Conservation (phyloP, 2,113 vertebrate genomes). For the Carassius auratus region DNA sequence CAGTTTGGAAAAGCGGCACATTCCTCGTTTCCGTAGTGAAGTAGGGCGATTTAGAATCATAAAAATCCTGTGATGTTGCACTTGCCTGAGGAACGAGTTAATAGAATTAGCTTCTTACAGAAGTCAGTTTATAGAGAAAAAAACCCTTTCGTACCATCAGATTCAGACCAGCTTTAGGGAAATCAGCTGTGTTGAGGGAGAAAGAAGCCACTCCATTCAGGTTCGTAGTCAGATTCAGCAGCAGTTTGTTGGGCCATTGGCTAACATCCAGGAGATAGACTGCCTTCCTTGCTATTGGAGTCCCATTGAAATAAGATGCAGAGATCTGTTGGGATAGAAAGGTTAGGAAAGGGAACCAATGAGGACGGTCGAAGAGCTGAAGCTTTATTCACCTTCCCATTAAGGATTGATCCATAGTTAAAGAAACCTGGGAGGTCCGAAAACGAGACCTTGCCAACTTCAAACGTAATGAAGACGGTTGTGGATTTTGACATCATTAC, state of each 20-base stretch:
- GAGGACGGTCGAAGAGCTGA: too few relatives aligned
- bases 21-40: background rate
- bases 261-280: conserved; percentile 55
- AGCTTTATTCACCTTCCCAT: conserved; percentile 61
- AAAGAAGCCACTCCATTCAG: conserved; percentile 65
- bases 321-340: conserved; percentile 60
- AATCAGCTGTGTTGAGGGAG: conserved; percentile 22
- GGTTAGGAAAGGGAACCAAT: background rate
- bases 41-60: rapidly evolving
- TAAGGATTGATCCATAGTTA: conserved; percentile 47
- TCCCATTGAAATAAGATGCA: conserved; percentile 57
- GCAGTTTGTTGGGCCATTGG: conserved; percentile 10
- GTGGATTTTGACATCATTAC: background rate
- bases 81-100: conserved; percentile 54
- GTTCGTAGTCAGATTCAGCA: conserved; percentile 70
- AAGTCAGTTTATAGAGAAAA: background rate
- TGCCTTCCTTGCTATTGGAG: conserved; percentile 51
- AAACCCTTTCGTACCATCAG: background rate
- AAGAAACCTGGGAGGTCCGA: conserved; percentile 57
- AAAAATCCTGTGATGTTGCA: background rate
- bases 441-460: conserved; percentile 67
- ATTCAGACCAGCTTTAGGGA: background rate
- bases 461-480: conserved; percentile 26
- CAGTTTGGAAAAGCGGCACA: background rate
- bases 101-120: background rate